A percentile compares a stretch with the other conserved stretches of the same genome.
These are phyloP conservation scores for Atrina japonica DNA, from an alignment of 2,888 invertebrate genomes.

Conservation along the genomic window DNA sequence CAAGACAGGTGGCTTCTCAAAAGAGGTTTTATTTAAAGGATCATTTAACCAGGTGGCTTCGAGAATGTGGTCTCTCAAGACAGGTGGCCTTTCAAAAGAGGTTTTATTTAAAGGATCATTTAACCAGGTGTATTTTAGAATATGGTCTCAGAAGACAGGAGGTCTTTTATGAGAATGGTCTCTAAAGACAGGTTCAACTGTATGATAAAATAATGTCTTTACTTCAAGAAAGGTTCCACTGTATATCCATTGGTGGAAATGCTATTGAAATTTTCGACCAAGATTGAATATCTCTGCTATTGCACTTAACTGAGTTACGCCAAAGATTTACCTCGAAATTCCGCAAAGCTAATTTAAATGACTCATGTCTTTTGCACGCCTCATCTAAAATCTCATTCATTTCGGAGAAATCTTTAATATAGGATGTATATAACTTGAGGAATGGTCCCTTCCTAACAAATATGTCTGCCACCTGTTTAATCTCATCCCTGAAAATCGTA, in stretches of 20 bases:
- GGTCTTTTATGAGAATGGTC: too few relatives aligned
- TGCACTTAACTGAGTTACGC: neutral
- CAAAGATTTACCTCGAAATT: constrained; percentile 83
- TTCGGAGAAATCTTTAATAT: constrained; percentile 83
- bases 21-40: too few relatives aligned
- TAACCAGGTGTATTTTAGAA: too few relatives aligned
- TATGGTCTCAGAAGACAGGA: too few relatives aligned
- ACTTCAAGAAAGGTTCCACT: neutral
- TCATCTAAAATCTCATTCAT: constrained; percentile 82
- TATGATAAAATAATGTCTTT: too few relatives aligned
- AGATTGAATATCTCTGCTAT: neutral
- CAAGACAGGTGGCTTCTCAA: too few relatives aligned
- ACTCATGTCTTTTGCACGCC: constrained; percentile 81
- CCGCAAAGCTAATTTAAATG: constrained; percentile 82
- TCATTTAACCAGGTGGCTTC: too few relatives aligned
- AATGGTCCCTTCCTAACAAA: constrained; percentile 84
- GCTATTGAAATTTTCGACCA: neutral
- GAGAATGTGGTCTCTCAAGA: too few relatives aligned
- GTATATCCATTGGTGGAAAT: too few relatives aligned
- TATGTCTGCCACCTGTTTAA: constrained; percentile 83
- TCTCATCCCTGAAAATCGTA: constrained; percentile 77
- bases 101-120: too few relatives aligned
- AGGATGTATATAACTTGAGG: constrained; percentile 83
- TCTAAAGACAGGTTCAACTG: too few relatives aligned
- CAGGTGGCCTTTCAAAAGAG: too few relatives aligned